phyloP scores from a whole-genome alignment of 1,140 invertebrate genomes.

The Drosophila ogumai region DNA sequence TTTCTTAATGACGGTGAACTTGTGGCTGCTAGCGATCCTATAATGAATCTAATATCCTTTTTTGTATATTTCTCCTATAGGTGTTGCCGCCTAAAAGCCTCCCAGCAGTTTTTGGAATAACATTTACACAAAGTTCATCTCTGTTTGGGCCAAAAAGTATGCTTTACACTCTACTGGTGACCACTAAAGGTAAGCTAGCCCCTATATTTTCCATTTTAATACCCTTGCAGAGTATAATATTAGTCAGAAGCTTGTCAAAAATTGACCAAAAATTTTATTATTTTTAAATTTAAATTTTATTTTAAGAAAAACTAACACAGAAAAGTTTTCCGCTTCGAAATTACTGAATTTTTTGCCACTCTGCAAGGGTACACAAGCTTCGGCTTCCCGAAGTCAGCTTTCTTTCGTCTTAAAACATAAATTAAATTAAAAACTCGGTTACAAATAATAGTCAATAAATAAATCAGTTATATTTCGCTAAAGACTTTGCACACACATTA shows the following conservation, averaged over 20 bases:
- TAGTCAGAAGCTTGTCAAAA: too few species aligned
- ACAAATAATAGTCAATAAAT: slow-evolving; percentile 65
- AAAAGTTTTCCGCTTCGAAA: too few species aligned
- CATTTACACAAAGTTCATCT: background rate
- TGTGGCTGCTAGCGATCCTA: background rate
- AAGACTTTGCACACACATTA: slow-evolving; percentile 59
- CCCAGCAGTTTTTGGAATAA: slow-evolving; percentile 3
- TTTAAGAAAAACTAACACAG: too few species aligned
- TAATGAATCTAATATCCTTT: slow-evolving; percentile 1
- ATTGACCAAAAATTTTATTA: too few species aligned
- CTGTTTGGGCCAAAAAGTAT: slow-evolving; percentile 29
- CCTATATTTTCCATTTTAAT: background rate
- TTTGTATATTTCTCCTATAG: slow-evolving; percentile 9
- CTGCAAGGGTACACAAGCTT: too few species aligned
- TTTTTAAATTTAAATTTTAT: too few species aligned
- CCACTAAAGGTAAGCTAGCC: slow-evolving; percentile 7
- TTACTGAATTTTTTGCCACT: too few species aligned
- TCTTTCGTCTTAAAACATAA: background rate
- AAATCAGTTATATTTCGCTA: slow-evolving; percentile 77
- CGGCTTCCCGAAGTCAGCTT: too few species aligned
- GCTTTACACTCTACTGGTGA: slow-evolving; percentile 4
- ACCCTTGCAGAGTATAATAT: too few species aligned
- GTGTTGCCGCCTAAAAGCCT: slow-evolving; percentile 10
- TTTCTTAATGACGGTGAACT: slow-evolving; percentile 1
- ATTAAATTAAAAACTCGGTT: slow-evolving; percentile 2